phyloP scores from a whole-genome alignment of 1,140 invertebrate species.

The Penaeus indicus region DNA sequence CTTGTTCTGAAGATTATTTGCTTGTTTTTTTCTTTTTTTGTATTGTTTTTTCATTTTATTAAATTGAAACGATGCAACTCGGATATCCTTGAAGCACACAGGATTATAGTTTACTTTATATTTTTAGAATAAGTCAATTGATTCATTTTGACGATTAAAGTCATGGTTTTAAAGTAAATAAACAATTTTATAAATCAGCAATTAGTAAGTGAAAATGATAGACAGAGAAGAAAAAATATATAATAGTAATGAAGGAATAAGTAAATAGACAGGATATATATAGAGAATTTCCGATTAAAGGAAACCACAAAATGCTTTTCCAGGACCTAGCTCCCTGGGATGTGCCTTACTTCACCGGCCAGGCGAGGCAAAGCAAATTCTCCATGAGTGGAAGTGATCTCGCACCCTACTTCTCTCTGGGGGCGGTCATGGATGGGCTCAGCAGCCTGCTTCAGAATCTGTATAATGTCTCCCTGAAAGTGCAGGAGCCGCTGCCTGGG shows the following conservation, averaged over 20 bases:
- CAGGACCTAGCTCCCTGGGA: slow-evolving; percentile 83
- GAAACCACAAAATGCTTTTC: slow-evolving; percentile 63
- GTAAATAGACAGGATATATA: not conserved
- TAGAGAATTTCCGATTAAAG: not conserved
- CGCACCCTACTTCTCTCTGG: slow-evolving; percentile 92
- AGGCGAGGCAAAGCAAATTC: slow-evolving; percentile 80
- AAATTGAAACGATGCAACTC: too few relatives aligned
- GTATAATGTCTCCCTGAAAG: slow-evolving; percentile 83
- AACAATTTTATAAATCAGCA: too few relatives aligned
- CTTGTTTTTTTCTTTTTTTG: too few relatives aligned
- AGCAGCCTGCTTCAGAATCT: slow-evolving; percentile 84
- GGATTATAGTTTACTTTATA: too few relatives aligned
- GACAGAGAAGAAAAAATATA: too few relatives aligned
- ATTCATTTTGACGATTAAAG: too few relatives aligned
- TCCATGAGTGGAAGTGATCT: slow-evolving; percentile 74
- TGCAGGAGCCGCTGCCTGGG: slow-evolving; percentile 79
- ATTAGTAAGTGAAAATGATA: too few relatives aligned
- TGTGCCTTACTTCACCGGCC: slow-evolving; percentile 83
- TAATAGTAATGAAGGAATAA: not conserved
- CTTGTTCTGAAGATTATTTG: too few relatives aligned
- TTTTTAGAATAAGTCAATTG: too few relatives aligned
- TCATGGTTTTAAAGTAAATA: too few relatives aligned
- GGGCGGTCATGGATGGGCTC: slow-evolving; percentile 95
- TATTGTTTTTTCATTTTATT: too few relatives aligned
- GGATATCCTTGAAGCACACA: too few relatives aligned